phyloP scores from a whole-genome alignment of 2,113 vertebrate genomes.

The Phoxinus phoxinus region DNA sequence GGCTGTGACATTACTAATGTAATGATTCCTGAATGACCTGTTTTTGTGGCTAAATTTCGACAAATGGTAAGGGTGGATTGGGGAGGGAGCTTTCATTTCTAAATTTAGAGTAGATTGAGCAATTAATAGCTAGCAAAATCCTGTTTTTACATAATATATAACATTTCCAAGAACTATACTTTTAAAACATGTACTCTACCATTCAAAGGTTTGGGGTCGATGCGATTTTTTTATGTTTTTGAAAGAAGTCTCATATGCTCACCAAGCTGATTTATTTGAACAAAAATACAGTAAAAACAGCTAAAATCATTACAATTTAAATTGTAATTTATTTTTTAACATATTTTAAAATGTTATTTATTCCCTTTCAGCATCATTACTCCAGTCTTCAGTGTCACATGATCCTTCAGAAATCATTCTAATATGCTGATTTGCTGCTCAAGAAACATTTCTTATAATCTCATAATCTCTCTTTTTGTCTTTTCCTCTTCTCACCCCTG shows the following conservation, averaged over 20 bases:
- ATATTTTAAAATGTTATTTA: not conserved
- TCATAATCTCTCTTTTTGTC: not conserved
- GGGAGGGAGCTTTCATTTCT: not conserved
- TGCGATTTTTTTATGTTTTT: not conserved
- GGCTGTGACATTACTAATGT: not conserved
- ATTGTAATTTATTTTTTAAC: not conserved
- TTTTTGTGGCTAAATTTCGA: not conserved
- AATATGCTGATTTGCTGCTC: not conserved
- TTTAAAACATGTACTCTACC: not conserved
- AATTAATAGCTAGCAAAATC: not conserved
- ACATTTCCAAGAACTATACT: not conserved
- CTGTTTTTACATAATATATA: not conserved
- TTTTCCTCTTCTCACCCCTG: conserved; percentile 75
- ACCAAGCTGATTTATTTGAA: not conserved
- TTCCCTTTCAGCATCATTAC: not conserved
- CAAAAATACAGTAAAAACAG: not conserved
- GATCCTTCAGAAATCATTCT: not conserved
- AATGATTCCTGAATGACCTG: not conserved
- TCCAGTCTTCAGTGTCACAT: not conserved
- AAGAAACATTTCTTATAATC: not conserved
- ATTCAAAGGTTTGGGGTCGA: not conserved
- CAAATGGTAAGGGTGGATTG: not conserved
- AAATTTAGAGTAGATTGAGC: not conserved
- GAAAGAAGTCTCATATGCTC: not conserved
- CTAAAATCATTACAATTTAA: not conserved